Conservation (phyloP, 2,113 vertebrate genomes). For the Calyptomena viridis region DNA sequence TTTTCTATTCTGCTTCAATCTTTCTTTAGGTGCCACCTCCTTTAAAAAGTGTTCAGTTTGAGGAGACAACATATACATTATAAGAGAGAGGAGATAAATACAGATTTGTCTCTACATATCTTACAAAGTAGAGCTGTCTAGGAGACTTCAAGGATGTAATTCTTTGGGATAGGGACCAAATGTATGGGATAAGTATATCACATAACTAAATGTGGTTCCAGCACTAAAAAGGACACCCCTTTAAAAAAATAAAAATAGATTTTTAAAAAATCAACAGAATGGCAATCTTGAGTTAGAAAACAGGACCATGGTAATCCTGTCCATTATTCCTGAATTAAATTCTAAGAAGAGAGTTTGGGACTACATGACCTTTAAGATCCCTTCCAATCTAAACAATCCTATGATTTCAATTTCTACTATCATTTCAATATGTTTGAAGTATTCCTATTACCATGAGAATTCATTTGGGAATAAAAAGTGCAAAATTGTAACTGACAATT, state of each 20-base stretch:
- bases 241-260: accelerated
- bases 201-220: background rate
- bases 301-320: background rate
- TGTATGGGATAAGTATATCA: background rate
- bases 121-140: background rate
- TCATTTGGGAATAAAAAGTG: background rate
- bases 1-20: background rate
- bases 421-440: background rate
- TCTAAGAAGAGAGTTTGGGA: background rate
- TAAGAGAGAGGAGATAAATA: background rate
- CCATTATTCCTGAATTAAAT: background rate
- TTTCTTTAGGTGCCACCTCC: background rate
- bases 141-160: background rate
- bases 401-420: background rate
- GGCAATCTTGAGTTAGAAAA: background rate
- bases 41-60: background rate
- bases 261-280: background rate
- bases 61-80: background rate
- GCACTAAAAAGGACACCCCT: background rate
- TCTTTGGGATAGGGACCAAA: background rate
- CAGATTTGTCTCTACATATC: background rate
- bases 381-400: background rate
- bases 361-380: background rate
- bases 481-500: background rate
- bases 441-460: background rate